phyloP scores from a whole-genome alignment of 2,113 vertebrate genomes.

The Chaetura pelagica region DNA sequence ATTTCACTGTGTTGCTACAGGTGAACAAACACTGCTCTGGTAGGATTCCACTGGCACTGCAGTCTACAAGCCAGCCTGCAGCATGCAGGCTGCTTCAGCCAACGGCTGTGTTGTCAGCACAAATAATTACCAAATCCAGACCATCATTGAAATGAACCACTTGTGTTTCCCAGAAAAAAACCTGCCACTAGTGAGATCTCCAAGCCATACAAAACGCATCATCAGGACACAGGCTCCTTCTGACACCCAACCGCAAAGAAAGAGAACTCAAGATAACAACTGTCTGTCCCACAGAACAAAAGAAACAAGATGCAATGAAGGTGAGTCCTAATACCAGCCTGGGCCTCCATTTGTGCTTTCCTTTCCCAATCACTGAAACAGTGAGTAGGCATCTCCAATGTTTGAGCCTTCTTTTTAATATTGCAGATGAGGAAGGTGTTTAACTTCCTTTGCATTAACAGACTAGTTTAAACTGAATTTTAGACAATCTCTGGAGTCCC shows the following conservation, averaged over 20 bases:
- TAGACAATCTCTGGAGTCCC: neutral
- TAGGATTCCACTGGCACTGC: neutral
- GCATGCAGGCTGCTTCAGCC: neutral
- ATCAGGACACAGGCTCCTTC: neutral
- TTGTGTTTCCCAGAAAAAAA: neutral
- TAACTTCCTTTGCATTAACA: neutral
- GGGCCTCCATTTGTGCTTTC: neutral
- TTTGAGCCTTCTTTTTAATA: neutral
- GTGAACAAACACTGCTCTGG: neutral
- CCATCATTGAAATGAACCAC: neutral
- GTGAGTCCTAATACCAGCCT: neutral
- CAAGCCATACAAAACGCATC: neutral
- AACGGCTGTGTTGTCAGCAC: neutral
- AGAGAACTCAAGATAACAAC: neutral
- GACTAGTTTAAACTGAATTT: neutral
- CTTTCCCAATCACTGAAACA: neutral
- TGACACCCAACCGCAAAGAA: neutral
- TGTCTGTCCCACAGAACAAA: neutral
- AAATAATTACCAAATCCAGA: neutral
- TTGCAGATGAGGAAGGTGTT: neutral
- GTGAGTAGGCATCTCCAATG: neutral
- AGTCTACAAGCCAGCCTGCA: neutral
- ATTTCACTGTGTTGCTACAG: constrained; percentile 14
- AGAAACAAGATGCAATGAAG: neutral
- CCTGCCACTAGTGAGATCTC: neutral